Evolutionary conservation across 2,113 vertebrate genomes (phyloP).

Genomic region (Empidonax alnorum): DNA sequence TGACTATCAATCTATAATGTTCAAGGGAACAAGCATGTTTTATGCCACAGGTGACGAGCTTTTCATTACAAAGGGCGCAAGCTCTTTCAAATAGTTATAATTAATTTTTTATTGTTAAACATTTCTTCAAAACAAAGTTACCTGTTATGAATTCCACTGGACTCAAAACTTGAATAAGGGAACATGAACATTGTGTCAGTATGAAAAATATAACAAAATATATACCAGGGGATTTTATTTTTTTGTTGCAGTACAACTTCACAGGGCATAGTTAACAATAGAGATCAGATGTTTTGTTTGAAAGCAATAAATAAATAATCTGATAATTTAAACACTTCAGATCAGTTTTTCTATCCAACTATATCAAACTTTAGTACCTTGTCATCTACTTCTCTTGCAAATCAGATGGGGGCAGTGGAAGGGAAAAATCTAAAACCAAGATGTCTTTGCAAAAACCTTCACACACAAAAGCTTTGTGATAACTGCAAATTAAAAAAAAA

Average conservation of each 20-base stretch:
- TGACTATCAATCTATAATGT: too few relatives aligned
- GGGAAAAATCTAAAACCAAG: neutral
- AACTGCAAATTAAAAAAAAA: neutral
- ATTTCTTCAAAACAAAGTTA: neutral
- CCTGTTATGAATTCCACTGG: neutral
- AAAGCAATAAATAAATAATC: neutral
- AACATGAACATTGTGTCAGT: accelerated
- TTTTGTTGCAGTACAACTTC: neutral
- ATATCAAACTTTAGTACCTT: neutral
- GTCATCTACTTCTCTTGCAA: neutral
- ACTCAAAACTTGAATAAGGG: neutral
- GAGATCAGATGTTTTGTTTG: neutral
- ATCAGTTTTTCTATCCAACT: neutral
- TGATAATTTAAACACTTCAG: neutral
- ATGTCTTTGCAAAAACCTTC: neutral
- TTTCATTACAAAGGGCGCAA: neutral
- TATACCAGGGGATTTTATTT: accelerated
- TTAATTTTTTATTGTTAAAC: neutral
- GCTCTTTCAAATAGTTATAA: neutral
- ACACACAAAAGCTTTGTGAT: neutral
- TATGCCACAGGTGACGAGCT: neutral
- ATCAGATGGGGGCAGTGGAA: neutral
- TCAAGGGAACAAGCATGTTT: neutral
- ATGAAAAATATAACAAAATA: neutral
- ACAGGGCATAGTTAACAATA: neutral